These are phyloP conservation scores for Argopecten irradians DNA, from an alignment of 1,140 invertebrate species.

Conservation along the genomic window DNA sequence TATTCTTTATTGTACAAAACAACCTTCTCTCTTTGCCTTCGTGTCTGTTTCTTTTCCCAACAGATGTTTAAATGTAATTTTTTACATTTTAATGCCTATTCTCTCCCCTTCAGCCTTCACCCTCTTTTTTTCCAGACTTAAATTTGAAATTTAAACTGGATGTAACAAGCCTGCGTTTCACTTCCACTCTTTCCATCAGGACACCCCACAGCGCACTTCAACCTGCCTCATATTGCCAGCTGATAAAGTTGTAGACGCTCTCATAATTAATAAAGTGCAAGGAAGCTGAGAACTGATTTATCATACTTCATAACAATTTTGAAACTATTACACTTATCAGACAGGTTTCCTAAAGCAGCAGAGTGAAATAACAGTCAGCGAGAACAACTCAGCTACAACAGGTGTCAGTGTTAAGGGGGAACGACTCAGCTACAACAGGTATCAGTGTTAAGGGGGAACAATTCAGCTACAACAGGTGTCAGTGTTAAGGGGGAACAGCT, in stretches of 20 bases:
- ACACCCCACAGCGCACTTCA: conserved; percentile 1
- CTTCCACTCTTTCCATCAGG: not conserved
- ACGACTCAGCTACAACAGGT: no score
- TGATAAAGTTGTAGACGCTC: conserved; percentile 16
- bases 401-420: no score
- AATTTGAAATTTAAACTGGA: not conserved
- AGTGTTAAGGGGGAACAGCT: no score
- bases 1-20: not conserved
- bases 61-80: not conserved
- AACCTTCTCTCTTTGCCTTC: not conserved
- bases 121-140: not conserved
- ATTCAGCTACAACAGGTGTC: no score
- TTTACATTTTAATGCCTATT: not conserved
- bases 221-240: not conserved
- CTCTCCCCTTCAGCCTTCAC: not conserved
- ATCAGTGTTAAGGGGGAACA: no score
- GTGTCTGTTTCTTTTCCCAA: conserved; percentile 8
- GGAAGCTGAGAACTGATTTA: conserved; percentile 21
- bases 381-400: not conserved
- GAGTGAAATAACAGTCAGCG: not conserved
- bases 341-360: not conserved
- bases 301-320: conserved; percentile 2
- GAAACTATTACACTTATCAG: not conserved
- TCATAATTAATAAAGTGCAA: conserved; percentile 23
- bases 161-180: not conserved